Percentiles rank a stretch among this genome's conserved stretches.
Evolutionary conservation across 2,888 invertebrate species (phyloP).

Genomic region (Dioctria rufipes): DNA sequence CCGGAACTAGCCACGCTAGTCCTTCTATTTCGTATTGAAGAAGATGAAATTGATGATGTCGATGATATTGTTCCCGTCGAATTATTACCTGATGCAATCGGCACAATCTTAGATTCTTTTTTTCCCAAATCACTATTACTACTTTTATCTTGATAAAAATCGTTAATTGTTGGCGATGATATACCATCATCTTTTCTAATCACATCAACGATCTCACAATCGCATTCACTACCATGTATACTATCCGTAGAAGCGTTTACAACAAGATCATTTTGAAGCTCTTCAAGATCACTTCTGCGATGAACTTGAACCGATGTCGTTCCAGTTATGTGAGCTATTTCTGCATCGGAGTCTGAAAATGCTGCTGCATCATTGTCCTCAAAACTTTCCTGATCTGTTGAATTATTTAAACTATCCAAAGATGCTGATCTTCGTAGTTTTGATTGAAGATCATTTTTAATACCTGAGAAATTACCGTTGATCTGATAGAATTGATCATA

Average conservation of each 20-base stretch:
- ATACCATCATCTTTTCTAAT: conserved; percentile 19
- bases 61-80: conserved; percentile 32
- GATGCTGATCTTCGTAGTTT: conserved; percentile 72
- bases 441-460: conserved; percentile 43
- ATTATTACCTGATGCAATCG: conserved; percentile 41
- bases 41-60: conserved; percentile 46
- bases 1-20: conserved; percentile 70
- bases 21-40: conserved; percentile 64
- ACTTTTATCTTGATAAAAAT: background rate
- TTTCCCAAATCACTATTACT: background rate
- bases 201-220: conserved; percentile 58
- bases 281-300: conserved; percentile 68
- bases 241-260: background rate
- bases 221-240: conserved; percentile 61
- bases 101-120: conserved; percentile 59
- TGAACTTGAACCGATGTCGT: conserved; percentile 69
- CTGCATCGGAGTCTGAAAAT: conserved; percentile 79
- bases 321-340: conserved; percentile 73
- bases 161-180: background rate
- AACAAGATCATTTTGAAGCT: conserved; percentile 61
- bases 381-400: conserved; percentile 77
- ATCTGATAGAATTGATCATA: conserved; percentile 58
- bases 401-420: conserved; percentile 79
- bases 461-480: conserved; percentile 56
- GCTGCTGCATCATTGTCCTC: conserved; percentile 75